phyloP scores from a whole-genome alignment of 2,888 invertebrate genomes.

The Oeneis ivallda region DNA sequence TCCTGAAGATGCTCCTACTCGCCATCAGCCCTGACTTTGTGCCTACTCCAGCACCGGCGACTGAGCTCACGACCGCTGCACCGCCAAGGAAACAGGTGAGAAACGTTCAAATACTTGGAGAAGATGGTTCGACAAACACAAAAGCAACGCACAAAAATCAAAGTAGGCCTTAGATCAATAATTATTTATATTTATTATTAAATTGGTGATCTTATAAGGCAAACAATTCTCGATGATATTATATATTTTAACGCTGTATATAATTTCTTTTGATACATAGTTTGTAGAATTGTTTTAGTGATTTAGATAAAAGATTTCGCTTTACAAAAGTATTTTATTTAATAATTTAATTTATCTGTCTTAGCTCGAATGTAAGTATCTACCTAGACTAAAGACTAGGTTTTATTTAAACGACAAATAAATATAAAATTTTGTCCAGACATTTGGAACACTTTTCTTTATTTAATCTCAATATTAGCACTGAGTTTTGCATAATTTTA shows the following conservation, averaged over 20 bases:
- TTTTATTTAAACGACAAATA: neutral
- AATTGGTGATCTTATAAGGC: slow-evolving; percentile 14
- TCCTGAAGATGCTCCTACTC: slow-evolving; percentile 87
- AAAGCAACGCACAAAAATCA: slow-evolving; percentile 57
- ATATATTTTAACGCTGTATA: slow-evolving; percentile 26
- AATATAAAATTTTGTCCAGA: neutral
- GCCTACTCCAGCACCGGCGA: slow-evolving; percentile 68
- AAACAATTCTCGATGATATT: slow-evolving; percentile 21
- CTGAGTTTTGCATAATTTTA: too few relatives aligned
- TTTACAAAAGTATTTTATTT: slow-evolving; percentile 16
- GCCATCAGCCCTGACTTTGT: slow-evolving; percentile 85
- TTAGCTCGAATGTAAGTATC: too few relatives aligned
- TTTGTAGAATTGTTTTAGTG: slow-evolving; percentile 27
- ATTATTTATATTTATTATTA: slow-evolving; percentile 36
- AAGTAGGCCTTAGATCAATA: slow-evolving; percentile 48
- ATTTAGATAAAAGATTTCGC: slow-evolving; percentile 30
- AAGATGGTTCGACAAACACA: slow-evolving; percentile 77
- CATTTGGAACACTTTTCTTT: neutral
- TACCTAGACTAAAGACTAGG: neutral
- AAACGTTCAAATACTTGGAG: slow-evolving; percentile 87
- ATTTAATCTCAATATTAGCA: too few relatives aligned
- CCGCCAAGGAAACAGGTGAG: slow-evolving; percentile 83
- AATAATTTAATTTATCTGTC: neutral
- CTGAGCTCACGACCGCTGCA: slow-evolving; percentile 74
- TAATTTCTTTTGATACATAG: slow-evolving; percentile 25